Base-by-base conservation (phyloP, 1,140 invertebrate genomes). In the Drosophila nebulosa region DNA sequence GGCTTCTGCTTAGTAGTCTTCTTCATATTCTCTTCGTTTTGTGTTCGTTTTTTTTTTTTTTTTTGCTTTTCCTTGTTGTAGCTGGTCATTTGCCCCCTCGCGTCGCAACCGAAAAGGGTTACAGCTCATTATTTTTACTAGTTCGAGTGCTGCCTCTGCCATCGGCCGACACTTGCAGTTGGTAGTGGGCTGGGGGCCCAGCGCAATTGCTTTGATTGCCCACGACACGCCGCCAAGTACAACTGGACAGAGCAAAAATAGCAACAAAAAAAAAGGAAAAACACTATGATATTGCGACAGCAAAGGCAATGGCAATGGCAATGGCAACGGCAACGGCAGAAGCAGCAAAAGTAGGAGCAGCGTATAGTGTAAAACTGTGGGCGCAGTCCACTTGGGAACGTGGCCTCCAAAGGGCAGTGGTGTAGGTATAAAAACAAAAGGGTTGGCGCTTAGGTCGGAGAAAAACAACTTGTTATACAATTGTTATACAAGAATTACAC, bases 141-240 rank as follows among this genome's bases (percentile, higher is more conserved):
- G 53, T 65, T 36, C 35, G 63, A 39, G 39, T 55, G 67, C 39
- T 46, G 39, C 18, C 16, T 24, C 62, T 30, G 51, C 52, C 55
- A 57, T 46, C 14, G 39, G 16, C 63, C 59, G 67, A 86, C 80
- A 85, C 80, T 85, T 85, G 80, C 78, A 75, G 55, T 74, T 74
- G n/a, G n/a, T n/a, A n/a, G n/a, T 69, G 69, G 74, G 71, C 30
- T 42, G 71, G 74, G 65, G 68, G 62, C 51, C 66, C 79, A 46
- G 39, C 39, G 76, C 80, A 84, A 84, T 85, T 85, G 78, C 81
- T 88, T 86, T 86, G 81, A 86, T 85, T 85, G 81, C 67, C 81
- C 78, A 81, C 69, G 71, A 78, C 77, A 76, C 69, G 67, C 77
- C 81, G 80, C 62, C 59, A 65, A 58, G 27, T 39, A 69, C 62